Percentiles rank a stretch among this genome's conserved stretches.
These are phyloP conservation scores for Latheticus oryzae DNA, from an alignment of 2,888 invertebrate species.

Conservation along the genomic window DNA sequence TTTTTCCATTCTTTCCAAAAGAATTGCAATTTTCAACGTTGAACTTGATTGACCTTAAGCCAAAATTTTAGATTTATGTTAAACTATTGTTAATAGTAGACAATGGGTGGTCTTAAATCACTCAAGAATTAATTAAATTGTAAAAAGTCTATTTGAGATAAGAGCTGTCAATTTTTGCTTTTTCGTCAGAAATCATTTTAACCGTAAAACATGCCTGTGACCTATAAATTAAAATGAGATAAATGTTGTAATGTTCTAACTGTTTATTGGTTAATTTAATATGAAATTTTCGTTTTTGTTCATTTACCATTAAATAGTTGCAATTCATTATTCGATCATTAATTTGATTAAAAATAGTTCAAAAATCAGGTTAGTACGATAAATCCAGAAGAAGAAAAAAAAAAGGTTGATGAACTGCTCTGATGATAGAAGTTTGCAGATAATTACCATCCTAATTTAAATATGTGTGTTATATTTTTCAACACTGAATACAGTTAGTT, in stretches of 20 bases:
- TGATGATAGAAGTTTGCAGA: constrained; percentile 16
- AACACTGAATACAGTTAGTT: constrained; percentile 31
- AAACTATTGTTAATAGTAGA: too few relatives aligned
- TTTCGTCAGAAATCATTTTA: constrained; percentile 8
- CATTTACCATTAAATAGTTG: too few relatives aligned
- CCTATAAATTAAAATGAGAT: constrained; percentile 28
- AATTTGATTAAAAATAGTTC: constrained; percentile 24
- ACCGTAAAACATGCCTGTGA: constrained; percentile 28
- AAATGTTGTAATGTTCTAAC: constrained; percentile 29
- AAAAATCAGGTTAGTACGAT: constrained; percentile 23
- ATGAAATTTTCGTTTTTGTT: constrained; percentile 16
- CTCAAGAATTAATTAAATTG: too few relatives aligned
- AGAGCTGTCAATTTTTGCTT: constrained; percentile 24
- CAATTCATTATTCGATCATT: constrained; percentile 27
- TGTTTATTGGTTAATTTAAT: constrained; percentile 24
- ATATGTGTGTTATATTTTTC: constrained; percentile 32
- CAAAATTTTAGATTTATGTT: too few relatives aligned
- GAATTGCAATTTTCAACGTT: constrained; percentile 4
- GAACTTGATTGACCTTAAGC: too few relatives aligned
- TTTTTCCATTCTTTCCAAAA: neutral
- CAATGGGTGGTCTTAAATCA: too few relatives aligned
- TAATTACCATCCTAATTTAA: constrained; percentile 34
- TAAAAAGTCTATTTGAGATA: constrained; percentile 3
- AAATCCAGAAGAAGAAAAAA: constrained; percentile 16
- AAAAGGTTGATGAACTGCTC: constrained; percentile 31